phyloP scores from a whole-genome alignment of 2,113 vertebrate species.

The Urocitellus parryii region DNA sequence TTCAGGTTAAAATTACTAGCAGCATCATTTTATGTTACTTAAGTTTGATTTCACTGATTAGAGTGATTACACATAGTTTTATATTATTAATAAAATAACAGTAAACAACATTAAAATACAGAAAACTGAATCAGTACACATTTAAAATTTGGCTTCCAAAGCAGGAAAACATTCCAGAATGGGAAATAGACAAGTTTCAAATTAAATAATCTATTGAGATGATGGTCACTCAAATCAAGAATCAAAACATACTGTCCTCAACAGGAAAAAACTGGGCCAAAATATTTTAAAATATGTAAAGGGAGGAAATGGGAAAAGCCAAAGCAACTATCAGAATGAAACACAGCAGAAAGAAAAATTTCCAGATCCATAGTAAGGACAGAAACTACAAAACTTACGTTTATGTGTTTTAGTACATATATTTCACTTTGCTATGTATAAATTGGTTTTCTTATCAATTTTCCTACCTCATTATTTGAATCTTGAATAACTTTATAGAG shows the following conservation, averaged over 20 bases:
- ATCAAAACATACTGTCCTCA: constrained; percentile 50
- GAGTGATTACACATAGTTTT: constrained; percentile 54
- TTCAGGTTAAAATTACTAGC: constrained; percentile 57
- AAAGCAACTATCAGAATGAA: constrained; percentile 77
- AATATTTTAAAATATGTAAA: constrained; percentile 57
- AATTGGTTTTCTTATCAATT: constrained; percentile 2
- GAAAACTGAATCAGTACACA: not conserved
- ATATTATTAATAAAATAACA: not conserved
- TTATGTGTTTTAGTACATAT: constrained; percentile 22
- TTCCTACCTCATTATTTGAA: constrained; percentile 94
- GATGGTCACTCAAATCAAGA: constrained; percentile 70
- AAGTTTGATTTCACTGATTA: constrained; percentile 60
- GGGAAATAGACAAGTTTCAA: not conserved
- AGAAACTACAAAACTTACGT: constrained; percentile 52
- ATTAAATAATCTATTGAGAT: constrained; percentile 25
- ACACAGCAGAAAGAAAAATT: constrained; percentile 63
- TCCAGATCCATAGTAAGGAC: constrained; percentile 36
- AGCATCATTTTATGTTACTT: constrained; percentile 48
- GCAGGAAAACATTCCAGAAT: constrained; percentile 31
- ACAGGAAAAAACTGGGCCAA: constrained; percentile 43
- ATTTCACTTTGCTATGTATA: constrained; percentile 28
- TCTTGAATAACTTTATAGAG: constrained; percentile 98
- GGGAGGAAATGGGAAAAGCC: constrained; percentile 54
- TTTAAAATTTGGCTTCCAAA: constrained; percentile 55
- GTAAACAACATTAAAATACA: constrained; percentile 7